Base-by-base conservation (phyloP, 2,113 vertebrate species). In the Ciconia boyciana region DNA sequence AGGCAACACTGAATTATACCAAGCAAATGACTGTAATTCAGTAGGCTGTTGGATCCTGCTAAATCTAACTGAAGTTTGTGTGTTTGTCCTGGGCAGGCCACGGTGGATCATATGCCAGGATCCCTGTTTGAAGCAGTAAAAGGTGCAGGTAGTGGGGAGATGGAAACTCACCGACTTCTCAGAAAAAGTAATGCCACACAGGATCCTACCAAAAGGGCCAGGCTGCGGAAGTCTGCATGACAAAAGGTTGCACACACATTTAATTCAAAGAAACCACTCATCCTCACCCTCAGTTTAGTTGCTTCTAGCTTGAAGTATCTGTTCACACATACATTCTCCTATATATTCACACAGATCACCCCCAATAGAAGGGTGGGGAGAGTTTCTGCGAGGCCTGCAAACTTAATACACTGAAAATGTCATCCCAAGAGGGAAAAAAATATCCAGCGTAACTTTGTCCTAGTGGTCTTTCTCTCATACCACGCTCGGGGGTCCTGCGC, bases 371-470 rank as follows among this genome's bases (percentile, higher is more conserved):
- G 16, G 5, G 7, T 31, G 16, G 24, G 22, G 16, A 41, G 16
- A 57, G 15, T 52, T 87, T 44, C 68, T 61, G 24, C 57, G 48
- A 75, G 20, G 15, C 11, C 49, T 54, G 17, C 14, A 90, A 69
- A 44, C 16, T 44, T 49, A 69, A 65, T 51, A 61, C 29, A 36
- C 19, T 39, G 36, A 65, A 92, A 92, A 82, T 15, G 14, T 31
- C 28, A 58, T 24, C 39, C 74, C 34, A 58, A 72, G 46, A 78
- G 55, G 16, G 34, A 20, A 62, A 83, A 65, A 62, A 6, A 7
- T 32, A 57, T 22, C 28, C 57, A 76, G 22, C 2, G 2, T 36
- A 46, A 55, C 39, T 36, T 62, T 0, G 0, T n/a, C 24, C 8
- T 20, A 13, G 28, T 22, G 15, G 7, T 51, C 11, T 69, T 72